phyloP scores from a whole-genome alignment of 2,888 invertebrate genomes.

The Incurvaria masculella region DNA sequence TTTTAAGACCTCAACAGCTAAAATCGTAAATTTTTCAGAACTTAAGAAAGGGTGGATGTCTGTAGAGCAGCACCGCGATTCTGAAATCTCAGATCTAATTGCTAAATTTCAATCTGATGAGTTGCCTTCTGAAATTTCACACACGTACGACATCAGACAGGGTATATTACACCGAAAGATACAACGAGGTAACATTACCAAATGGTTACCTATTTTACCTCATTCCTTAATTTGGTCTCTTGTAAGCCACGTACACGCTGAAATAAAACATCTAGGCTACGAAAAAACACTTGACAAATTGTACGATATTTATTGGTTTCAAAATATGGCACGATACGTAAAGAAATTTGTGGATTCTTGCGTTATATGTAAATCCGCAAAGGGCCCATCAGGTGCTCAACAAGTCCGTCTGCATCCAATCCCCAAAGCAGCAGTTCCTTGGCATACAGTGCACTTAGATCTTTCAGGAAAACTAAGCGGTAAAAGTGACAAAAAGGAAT shows the following conservation, averaged over 20 bases:
- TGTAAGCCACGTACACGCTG: background rate
- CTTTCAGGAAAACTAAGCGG: constrained; percentile 8
- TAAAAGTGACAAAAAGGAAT: no score
- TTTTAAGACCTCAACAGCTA: no score
- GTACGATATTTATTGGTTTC: constrained; percentile 12
- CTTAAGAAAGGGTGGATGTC: background rate
- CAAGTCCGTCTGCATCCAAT: constrained; percentile 3
- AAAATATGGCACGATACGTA: constrained; percentile 11
- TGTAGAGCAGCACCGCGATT: constrained; percentile 1
- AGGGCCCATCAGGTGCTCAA: constrained; percentile 8
- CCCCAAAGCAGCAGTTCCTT: constrained; percentile 16
- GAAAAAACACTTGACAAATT: constrained; percentile 2
- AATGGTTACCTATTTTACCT: background rate
- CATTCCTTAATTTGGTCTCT: background rate
- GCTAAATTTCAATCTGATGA: no score
- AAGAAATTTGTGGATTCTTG: constrained; percentile 10
- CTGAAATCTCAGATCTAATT: background rate
- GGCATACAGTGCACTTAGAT: constrained; percentile 9
- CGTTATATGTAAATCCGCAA: constrained; percentile 7
- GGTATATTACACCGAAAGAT: no score
- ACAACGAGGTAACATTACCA: background rate
- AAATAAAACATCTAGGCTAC: constrained; percentile 1
- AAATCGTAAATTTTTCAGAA: constrained; percentile 5
- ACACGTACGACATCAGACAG: no score
- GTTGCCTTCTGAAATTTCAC: no score